phyloP scores from a whole-genome alignment of 2,888 invertebrate species.

The Tipula confusa region DNA sequence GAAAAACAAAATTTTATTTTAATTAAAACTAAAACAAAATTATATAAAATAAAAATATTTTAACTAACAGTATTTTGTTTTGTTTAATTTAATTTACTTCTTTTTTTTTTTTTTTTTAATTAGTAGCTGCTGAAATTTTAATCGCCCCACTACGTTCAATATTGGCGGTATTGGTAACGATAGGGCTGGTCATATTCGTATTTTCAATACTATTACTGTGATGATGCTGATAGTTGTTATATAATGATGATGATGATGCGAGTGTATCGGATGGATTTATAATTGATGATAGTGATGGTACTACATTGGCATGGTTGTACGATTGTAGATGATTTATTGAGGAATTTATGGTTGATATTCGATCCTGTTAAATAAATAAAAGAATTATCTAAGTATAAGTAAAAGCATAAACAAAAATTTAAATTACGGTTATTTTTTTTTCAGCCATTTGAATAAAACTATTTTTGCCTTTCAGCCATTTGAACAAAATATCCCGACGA shows the following conservation, averaged over 20 bases:
- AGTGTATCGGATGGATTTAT: neutral
- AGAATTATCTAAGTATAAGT: neutral
- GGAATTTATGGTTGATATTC: neutral
- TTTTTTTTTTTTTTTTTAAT: too few relatives aligned
- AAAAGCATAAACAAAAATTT: too few relatives aligned
- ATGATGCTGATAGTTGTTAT: neutral
- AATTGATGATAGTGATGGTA: neutral
- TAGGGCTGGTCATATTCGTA: neutral
- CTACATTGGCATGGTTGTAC: neutral
- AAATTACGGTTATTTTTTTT: too few relatives aligned
- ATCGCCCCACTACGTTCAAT: neutral
- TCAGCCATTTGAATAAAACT: too few relatives aligned
- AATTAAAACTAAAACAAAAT: neutral
- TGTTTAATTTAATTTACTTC: neutral
- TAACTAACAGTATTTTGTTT: neutral
- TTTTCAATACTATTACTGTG: neutral
- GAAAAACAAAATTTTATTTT: neutral
- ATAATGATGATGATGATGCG: neutral
- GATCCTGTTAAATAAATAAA: neutral
- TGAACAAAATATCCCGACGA: too few relatives aligned
- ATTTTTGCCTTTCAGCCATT: too few relatives aligned
- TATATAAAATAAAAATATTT: neutral
- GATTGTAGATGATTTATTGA: constrained; percentile 8
- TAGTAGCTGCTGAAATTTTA: constrained; percentile 20
- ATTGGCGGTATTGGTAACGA: neutral